Conservation (phyloP, 2,797 vertebrate species). For the Halcyon chelicuti region DNA sequence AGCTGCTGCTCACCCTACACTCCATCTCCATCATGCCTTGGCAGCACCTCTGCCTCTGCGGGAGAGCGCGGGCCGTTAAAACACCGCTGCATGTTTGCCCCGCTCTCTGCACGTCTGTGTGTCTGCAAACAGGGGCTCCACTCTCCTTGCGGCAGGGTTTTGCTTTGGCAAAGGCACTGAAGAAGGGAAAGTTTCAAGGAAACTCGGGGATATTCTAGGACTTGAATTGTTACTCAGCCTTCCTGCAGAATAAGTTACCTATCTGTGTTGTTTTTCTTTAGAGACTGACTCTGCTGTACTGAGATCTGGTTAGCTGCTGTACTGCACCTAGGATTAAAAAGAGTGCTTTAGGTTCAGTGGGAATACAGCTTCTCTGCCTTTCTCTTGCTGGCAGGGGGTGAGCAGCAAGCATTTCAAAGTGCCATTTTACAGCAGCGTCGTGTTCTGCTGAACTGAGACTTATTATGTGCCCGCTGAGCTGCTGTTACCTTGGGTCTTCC, state of each 20-base stretch:
- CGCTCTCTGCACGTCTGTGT: not conserved
- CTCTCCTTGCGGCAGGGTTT: not conserved
- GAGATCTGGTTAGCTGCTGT: not conserved
- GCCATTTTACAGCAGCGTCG: accelerated
- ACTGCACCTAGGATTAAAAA: not conserved
- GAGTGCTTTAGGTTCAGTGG: not conserved
- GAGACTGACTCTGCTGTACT: not conserved
- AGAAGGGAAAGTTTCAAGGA: not conserved
- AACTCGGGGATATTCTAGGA: not conserved
- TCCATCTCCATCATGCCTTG: accelerated
- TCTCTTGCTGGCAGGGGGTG: not conserved
- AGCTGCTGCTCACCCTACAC: not conserved
- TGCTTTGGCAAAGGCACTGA: not conserved
- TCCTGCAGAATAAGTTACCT: not conserved
- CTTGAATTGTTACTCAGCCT: not conserved
- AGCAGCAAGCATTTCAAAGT: not conserved
- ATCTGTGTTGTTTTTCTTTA: not conserved
- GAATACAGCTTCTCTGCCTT: not conserved
- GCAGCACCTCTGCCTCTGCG: not conserved
- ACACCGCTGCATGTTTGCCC: not conserved
- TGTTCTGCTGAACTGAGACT: not conserved
- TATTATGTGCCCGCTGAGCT: accelerated
- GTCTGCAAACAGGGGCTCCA: accelerated
- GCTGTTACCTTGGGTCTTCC: not conserved
- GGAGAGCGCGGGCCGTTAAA: not conserved